phyloP scores from a whole-genome alignment of 2,888 invertebrate species.

The Thymelicus lineola region DNA sequence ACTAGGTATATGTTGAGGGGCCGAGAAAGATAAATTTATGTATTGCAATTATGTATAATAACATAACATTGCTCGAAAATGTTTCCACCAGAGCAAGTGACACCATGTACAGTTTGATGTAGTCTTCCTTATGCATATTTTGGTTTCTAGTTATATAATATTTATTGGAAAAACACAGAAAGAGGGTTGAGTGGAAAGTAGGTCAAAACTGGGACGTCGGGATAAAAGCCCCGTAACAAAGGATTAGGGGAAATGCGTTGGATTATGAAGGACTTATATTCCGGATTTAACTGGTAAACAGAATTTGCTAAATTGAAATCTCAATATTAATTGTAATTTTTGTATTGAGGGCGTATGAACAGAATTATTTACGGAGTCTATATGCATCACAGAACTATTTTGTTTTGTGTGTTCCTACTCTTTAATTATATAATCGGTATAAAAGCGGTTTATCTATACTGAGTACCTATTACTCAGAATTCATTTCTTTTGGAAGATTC shows the following conservation, averaged over 20 bases:
- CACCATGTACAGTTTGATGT: too few species aligned
- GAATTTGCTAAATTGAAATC: slow-evolving; percentile 1
- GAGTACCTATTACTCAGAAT: too few species aligned
- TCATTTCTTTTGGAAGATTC: too few species aligned
- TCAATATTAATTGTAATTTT: background rate
- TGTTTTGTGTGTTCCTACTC: too few species aligned
- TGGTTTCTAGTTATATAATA: background rate
- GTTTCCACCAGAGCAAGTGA: too few species aligned
- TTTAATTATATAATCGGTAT: too few species aligned
- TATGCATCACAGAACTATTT: too few species aligned
- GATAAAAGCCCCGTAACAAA: slow-evolving; percentile 37
- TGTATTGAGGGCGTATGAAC: too few species aligned
- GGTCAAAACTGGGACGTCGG: slow-evolving; percentile 43
- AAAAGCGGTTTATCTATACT: too few species aligned
- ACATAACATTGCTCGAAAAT: background rate
- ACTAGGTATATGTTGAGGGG: background rate
- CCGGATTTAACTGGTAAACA: slow-evolving; percentile 12
- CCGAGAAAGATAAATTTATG: too few species aligned
- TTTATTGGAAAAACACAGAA: slow-evolving; percentile 12
- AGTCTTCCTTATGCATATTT: too few species aligned
- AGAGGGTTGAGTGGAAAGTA: slow-evolving; percentile 42
- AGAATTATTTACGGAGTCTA: too few species aligned
- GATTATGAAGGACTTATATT: slow-evolving; percentile 38
- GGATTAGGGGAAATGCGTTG: slow-evolving; percentile 43
- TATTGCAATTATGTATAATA: background rate